Conservation (phyloP, 2,113 vertebrate species). For the Bos taurus region ARS-UCD2.0 NC_037333.1:25982001-25982500, state of each 20-base stretch:
- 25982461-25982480: not conserved
- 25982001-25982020: not conserved
- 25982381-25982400: not conserved
- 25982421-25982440: slow-evolving; percentile 27
- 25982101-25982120: not conserved
- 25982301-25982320: slow-evolving; percentile 33
- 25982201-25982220: not conserved
- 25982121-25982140: not conserved
- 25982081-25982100: not conserved
- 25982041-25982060: not conserved
- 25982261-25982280: slow-evolving; percentile 44
- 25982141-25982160: not conserved
- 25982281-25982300: not conserved
- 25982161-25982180: not conserved
- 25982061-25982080: not conserved
- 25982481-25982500: not conserved
- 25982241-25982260: not conserved
- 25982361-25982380: not conserved
- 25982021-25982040: not conserved
- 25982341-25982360: not conserved
- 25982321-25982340: not conserved
- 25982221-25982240: not conserved
- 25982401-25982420: not conserved
- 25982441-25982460: not conserved
- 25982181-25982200: not conserved